Conservation (phyloP, 2,888 invertebrate genomes). For the Tachina fera region DNA sequence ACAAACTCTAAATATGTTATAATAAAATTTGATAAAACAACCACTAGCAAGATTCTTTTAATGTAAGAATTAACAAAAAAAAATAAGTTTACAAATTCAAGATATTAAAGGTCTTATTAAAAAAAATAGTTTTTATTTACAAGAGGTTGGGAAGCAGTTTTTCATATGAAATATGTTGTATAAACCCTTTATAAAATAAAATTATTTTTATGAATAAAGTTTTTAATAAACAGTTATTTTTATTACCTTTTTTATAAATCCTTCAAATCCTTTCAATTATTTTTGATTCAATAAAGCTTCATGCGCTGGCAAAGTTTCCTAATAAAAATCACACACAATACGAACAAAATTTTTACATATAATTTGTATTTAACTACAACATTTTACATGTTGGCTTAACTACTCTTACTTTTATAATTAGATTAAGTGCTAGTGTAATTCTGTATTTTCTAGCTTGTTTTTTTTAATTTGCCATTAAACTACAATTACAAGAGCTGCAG, state of each 20-base stretch:
- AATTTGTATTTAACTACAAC: slow-evolving; percentile 1
- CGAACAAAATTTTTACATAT: slow-evolving; percentile 6
- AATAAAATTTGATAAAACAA: too few species aligned
- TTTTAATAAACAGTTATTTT: background rate
- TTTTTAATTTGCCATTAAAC: slow-evolving; percentile 23
- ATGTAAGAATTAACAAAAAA: too few species aligned
- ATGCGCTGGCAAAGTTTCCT: background rate
- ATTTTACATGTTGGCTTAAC: slow-evolving; percentile 46
- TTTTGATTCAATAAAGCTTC: background rate
- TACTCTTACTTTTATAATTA: slow-evolving; percentile 38
- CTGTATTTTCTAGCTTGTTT: slow-evolving; percentile 27
- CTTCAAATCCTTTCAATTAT: slow-evolving; percentile 1
- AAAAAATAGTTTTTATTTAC: too few species aligned
- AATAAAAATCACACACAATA: too few species aligned
- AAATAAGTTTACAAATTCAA: too few species aligned
- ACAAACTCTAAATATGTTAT: too few species aligned
- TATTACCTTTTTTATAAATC: background rate
- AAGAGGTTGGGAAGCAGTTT: too few species aligned
- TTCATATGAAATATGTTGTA: too few species aligned
- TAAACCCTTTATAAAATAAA: too few species aligned
- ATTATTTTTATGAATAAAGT: too few species aligned
- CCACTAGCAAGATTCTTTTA: too few species aligned
- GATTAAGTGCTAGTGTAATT: slow-evolving; percentile 17
- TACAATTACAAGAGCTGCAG: slow-evolving; percentile 19
- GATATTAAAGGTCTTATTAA: too few species aligned